These are phyloP conservation scores for Siniperca undulata DNA, from an alignment of 2,797 vertebrate genomes.

Conservation along the genomic window DNA sequence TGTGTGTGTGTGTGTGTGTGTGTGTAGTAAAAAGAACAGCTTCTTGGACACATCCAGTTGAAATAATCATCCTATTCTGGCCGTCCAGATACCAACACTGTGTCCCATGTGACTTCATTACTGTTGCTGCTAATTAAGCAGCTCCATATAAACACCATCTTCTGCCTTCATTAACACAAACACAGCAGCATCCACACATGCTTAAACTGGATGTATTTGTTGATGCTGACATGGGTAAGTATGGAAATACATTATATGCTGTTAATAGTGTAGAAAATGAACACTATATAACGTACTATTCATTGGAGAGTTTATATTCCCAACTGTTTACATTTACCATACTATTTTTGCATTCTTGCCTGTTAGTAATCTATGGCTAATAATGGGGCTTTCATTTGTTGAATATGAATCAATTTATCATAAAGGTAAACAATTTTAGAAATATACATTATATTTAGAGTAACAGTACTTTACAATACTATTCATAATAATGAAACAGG, in stretches of 20 bases:
- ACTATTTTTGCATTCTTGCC: background rate
- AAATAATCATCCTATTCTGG: slow-evolving; percentile 81
- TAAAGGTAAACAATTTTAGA: background rate
- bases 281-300: slow-evolving; percentile 24
- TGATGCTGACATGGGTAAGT: slow-evolving; percentile 58
- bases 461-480: background rate
- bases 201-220: slow-evolving; percentile 66
- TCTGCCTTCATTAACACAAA: slow-evolving; percentile 82
- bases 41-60: slow-evolving; percentile 80
- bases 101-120: slow-evolving; percentile 85
- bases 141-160: slow-evolving; percentile 83
- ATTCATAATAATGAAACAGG: background rate
- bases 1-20: slow-evolving; percentile 28
- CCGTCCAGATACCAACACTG: slow-evolving; percentile 79
- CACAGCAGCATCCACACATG: slow-evolving; percentile 75
- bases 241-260: slow-evolving; percentile 47
- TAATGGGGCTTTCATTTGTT: slow-evolving; percentile 18
- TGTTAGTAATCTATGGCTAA: slow-evolving; percentile 7
- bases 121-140: slow-evolving; percentile 84
- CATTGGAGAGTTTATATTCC: slow-evolving; percentile 14
- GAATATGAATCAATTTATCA: slow-evolving; percentile 15
- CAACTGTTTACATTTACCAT: slow-evolving; percentile 22
- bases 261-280: slow-evolving; percentile 33
- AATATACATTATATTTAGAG: background rate
- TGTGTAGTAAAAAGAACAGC: slow-evolving; percentile 60